phyloP scores from a whole-genome alignment of 2,113 vertebrate genomes.

The Phalacrocorax brasilianus region DNA sequence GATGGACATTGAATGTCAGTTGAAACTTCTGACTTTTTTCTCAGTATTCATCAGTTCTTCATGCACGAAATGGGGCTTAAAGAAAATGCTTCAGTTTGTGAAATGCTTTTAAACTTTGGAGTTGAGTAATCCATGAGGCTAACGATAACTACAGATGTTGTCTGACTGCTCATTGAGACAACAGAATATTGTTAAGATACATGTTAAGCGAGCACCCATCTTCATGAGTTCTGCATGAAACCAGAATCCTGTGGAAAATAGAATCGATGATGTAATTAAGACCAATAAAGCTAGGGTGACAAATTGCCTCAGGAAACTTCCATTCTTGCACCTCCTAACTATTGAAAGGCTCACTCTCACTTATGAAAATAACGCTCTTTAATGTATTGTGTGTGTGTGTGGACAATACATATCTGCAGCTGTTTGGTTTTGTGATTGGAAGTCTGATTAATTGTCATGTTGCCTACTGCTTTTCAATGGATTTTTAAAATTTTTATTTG shows the following conservation, averaged over 20 bases:
- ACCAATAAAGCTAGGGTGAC: neutral
- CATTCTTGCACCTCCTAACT: neutral
- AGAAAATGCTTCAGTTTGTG: neutral
- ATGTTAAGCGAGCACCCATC: neutral
- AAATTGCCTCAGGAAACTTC: neutral
- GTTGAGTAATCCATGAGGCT: neutral
- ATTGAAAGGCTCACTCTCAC: neutral
- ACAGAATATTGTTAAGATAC: neutral
- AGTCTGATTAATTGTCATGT: neutral
- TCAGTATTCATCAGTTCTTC: neutral
- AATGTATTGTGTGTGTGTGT: neutral
- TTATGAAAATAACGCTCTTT: neutral
- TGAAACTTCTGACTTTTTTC: neutral
- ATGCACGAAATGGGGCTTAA: neutral
- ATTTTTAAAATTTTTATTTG: neutral
- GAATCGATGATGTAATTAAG: neutral
- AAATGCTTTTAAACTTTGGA: neutral
- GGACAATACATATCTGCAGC: neutral
- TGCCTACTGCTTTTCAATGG: neutral
- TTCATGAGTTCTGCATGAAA: neutral
- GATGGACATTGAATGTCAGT: neutral
- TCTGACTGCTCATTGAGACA: neutral
- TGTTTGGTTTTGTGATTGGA: neutral
- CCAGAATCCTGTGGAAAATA: neutral
- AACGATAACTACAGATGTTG: neutral